phyloP scores from a whole-genome alignment of 1,140 invertebrate species.

The Himalopsyche phryganea region DNA sequence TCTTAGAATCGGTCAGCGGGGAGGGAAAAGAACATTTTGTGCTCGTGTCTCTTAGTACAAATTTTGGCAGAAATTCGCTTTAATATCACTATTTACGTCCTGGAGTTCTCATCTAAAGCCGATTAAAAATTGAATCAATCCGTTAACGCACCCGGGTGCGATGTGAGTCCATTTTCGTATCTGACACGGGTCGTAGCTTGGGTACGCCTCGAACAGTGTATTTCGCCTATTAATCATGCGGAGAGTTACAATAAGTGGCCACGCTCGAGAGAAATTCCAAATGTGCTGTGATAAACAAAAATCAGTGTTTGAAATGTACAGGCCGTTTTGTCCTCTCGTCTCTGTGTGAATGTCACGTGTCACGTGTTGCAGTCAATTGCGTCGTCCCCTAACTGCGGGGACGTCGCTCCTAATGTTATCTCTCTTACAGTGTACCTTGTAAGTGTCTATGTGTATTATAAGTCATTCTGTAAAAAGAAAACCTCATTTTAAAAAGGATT shows the following conservation, averaged over 20 bases:
- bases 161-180: conserved; percentile 21
- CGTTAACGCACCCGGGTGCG: conserved; percentile 1
- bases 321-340: conserved; percentile 59
- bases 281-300: conserved; percentile 67
- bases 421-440: conserved; percentile 28
- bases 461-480: conserved; percentile 23
- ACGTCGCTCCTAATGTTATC: conserved; percentile 24
- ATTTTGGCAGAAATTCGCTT: conserved; percentile 34
- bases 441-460: conserved; percentile 28
- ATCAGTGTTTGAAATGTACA: conserved; percentile 64
- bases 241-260: conserved; percentile 12
- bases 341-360: conserved; percentile 33
- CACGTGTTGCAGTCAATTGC: conserved; percentile 28
- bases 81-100: conserved; percentile 35
- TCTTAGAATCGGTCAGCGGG: conserved; percentile 32
- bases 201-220: background rate
- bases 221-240: background rate
- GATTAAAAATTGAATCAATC: conserved; percentile 19
- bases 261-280: conserved; percentile 60
- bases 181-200: conserved; percentile 9
- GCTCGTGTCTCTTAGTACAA: conserved; percentile 34
- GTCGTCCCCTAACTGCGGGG: conserved; percentile 1
- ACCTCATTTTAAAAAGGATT: no score
- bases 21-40: conserved; percentile 33
- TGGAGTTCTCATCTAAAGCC: conserved; percentile 33